Conservation (phyloP, 1,140 invertebrate species). For the Drosophila pachea region DNA sequence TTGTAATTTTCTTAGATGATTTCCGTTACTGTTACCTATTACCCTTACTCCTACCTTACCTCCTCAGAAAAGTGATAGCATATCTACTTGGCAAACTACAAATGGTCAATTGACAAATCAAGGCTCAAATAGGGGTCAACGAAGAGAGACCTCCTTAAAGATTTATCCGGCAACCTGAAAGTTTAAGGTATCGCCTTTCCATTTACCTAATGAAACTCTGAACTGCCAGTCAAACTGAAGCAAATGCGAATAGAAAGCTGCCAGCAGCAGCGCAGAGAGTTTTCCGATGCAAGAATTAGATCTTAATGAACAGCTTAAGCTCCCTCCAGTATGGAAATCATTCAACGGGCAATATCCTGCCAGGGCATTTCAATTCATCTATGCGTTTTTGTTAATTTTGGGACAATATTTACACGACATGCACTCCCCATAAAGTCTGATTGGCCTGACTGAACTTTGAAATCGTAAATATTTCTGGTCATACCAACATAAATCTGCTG, state of each 20-base stretch:
- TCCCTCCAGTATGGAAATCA: no score
- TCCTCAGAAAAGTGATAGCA: not conserved
- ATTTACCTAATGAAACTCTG: conserved; percentile 59
- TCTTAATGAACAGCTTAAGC: no score
- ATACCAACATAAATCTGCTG: conserved; percentile 1
- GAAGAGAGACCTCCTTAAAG: conserved; percentile 31
- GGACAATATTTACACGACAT: no score
- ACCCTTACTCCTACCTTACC: not conserved
- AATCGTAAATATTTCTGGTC: not conserved
- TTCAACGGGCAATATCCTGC: no score
- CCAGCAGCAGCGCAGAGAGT: not conserved
- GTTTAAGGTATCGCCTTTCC: conserved; percentile 10
- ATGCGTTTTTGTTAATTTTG: not conserved
- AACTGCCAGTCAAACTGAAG: not conserved
- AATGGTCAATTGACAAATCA: conserved; percentile 5
- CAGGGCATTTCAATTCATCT: not conserved
- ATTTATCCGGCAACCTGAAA: conserved; percentile 29
- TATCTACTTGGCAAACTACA: conserved; percentile 46
- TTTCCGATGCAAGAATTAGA: not conserved
- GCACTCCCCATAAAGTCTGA: not conserved
- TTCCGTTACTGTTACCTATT: not conserved
- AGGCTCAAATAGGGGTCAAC: conserved; percentile 16
- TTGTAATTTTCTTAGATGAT: not conserved
- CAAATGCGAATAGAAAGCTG: not conserved
- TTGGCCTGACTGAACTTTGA: not conserved